phyloP scores from a whole-genome alignment of 2,797 vertebrate species.

The Hirundo rustica region DNA sequence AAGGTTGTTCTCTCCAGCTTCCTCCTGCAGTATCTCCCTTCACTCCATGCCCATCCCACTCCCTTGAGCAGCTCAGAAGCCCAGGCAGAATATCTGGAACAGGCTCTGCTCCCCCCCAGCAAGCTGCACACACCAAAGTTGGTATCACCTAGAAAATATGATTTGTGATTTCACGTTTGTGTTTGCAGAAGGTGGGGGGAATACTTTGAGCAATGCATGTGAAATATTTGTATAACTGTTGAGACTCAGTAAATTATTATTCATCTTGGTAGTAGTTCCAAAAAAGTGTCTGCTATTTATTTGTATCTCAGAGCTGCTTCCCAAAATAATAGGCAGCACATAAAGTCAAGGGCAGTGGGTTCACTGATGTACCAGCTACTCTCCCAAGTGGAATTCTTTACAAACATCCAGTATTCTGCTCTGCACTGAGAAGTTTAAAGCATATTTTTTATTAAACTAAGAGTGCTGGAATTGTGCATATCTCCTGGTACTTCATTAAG shows the following conservation, averaged over 20 bases:
- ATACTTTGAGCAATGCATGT: neutral
- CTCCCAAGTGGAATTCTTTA: constrained; percentile 3
- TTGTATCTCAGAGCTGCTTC: neutral
- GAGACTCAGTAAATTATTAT: neutral
- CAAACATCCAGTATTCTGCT: neutral
- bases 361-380: neutral
- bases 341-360: neutral
- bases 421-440: neutral
- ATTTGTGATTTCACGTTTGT: neutral
- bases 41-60: no score
- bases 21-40: neutral
- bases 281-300: neutral
- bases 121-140: neutral
- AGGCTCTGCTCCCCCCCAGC: neutral
- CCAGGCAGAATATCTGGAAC: neutral
- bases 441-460: constrained; percentile 6
- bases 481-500: constrained; percentile 36
- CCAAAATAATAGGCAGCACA: neutral
- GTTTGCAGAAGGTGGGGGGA: neutral
- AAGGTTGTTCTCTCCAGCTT: neutral
- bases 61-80: neutral
- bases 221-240: neutral
- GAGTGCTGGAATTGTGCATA: neutral
- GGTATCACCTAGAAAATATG: neutral
- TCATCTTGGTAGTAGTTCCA: neutral